phyloP scores from a whole-genome alignment of 2,797 vertebrate genomes.

The Parotocinclus haroldoi region DNA sequence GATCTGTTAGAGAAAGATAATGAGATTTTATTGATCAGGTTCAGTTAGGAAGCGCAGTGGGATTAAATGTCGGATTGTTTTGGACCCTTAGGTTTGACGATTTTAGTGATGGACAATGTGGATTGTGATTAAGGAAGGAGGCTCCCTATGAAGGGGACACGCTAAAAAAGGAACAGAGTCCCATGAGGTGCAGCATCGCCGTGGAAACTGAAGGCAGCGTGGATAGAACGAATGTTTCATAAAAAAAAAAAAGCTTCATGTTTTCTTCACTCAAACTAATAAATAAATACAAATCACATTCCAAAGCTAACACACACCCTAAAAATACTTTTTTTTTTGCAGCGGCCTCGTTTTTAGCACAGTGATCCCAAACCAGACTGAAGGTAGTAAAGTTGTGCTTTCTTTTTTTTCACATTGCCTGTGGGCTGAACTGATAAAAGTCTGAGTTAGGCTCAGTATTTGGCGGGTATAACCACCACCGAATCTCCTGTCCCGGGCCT shows the following conservation, averaged over 20 bases:
- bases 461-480: conserved; percentile 92
- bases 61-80: too few species aligned
- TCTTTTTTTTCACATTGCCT: conserved; percentile 40
- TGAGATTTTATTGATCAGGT: too few species aligned
- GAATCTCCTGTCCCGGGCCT: conserved; percentile 85
- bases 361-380: conserved; percentile 82
- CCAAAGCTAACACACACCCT: conserved; percentile 36
- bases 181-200: conserved; percentile 40
- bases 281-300: conserved; percentile 58
- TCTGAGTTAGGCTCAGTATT: conserved; percentile 67
- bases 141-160: too few species aligned
- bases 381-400: conserved; percentile 88
- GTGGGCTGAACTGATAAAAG: neutral
- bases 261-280: conserved; percentile 34
- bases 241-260: conserved; percentile 38
- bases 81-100: too few species aligned
- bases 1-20: too few species aligned
- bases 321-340: conserved; percentile 48
- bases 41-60: too few species aligned
- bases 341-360: conserved; percentile 72
- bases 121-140: too few species aligned
- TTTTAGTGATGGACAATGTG: too few species aligned
- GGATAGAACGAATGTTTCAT: conserved; percentile 75
- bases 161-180: too few species aligned
- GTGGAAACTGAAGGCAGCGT: conserved; percentile 93